Evolutionary conservation across 2,888 invertebrate species (phyloP), one percentile per base, ranked within the genome.

Genomic region (Trachelus troglodyta): DNA sequence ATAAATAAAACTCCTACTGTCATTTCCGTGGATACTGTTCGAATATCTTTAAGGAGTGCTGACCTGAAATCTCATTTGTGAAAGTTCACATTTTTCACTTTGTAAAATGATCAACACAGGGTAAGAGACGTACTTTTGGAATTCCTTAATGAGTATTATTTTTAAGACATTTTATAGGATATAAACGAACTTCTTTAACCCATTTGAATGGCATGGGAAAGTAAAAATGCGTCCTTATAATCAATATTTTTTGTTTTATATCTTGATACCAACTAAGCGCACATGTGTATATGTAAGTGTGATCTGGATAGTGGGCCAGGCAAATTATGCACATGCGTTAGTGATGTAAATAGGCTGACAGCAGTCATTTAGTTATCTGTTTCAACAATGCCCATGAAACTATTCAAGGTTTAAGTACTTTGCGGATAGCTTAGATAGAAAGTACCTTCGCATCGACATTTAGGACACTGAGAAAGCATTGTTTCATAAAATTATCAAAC

Each of bases 61-160:
- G 23, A 56, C 23, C 23, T 56, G 9, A 9, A 15, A 15, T 40
- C 0, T 40, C 2, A 40, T 23, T 56, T 23, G 56, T 56, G 56
- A 56, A 56, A 56, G 56, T 56, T 79, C 79, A 79, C 73, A 75
- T 34, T 78, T 77, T 81, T 73, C 1, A 34, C 37, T 30, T 69
- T 33, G 23, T 75, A 83, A 82, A 40, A 83, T 83, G 83, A 83
- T 83, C 69, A 83, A 83, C 75, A 81, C 83, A 75, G 83, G 83
- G 83, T 83, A 78, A 76, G 74, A 33, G 23, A n/a, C 9, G 11
- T 74, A 75, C 2, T 30, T 71, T 15, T 30, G 1, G 30, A 23
- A 31, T 9, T 11, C 30, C 23, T 0, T 33, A 9, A 15, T 23
- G 23, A 23, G 23, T 1, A 2, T 23, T 40, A 40, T 23, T 23